Evolutionary conservation across 2,797 vertebrate species (phyloP), one percentile per base, ranked within the genome.

Genomic region (Leucoraja ocellata): DNA sequence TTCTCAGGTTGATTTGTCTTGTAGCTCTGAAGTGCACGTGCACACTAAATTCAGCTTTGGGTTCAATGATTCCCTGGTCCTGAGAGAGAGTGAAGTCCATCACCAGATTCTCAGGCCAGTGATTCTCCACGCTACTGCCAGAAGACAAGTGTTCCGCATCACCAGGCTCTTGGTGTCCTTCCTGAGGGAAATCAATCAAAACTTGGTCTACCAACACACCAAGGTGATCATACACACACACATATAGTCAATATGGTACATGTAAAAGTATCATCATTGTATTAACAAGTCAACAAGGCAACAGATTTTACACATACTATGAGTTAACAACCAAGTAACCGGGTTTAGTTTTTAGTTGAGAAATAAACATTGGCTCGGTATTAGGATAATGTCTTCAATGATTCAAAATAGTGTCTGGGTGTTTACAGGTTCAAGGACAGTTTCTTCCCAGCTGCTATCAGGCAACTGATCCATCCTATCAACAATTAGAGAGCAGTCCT

Each of bases 81-180:
- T 96, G 95, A 0, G 97, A 96, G 71, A 97, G 58, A 0, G 94
- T 95, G 94, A 99, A 98, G 93, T 97, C 97, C 97, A 0, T 98
- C 97, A 0, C 97, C 0, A 99, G 94, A 84, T 97, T 96, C 78
- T 98, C 94, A 98, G 93, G 16, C 97, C 98, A 2, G 94, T 95
- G 84, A 99, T 94, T 39, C 95, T 95, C 98, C 98, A 99, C 46
- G 95, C 97, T 0, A 97, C 95, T 0, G 98, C 96, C 93, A 98
- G 94, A 0, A 94, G 94, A 0, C 96, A 98, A 94, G 94, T 90
- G 93, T 99, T 99, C 68, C 91, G 95, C 90, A 98, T 94, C 28
- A 93, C 88, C 93, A 98, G 78, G 0, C 93, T 94, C 93, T 95
- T 96, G 63, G 95, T 96, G 46, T 97, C 96, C 93, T 58, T 97